A percentile compares a stretch with the other conserved stretches of the same genome.
Evolutionary conservation across 2,888 invertebrate genomes (phyloP).

Genomic region (Clistopyga incitator): DNA sequence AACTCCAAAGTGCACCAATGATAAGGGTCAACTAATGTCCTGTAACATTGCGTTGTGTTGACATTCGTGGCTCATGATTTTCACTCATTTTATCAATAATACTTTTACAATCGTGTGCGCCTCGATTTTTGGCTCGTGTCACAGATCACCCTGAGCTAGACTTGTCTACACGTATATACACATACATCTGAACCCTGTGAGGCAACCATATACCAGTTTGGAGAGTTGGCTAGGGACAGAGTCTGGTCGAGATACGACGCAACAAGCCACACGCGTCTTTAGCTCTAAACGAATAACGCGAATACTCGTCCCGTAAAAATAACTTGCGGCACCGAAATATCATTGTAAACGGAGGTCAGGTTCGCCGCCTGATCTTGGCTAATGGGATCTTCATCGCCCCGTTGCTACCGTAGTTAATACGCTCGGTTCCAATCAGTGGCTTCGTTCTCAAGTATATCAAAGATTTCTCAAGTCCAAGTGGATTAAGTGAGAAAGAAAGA

Average conservation of each 20-base stretch:
- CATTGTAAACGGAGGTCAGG: constrained; percentile 55
- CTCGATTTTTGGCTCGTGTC: constrained; percentile 61
- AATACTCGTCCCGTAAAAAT: constrained; percentile 52
- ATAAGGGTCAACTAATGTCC: not conserved
- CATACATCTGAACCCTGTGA: not conserved
- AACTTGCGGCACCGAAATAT: constrained; percentile 38
- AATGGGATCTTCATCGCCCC: not conserved
- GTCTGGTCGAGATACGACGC: not conserved
- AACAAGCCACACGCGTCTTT: not conserved
- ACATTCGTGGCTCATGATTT: not conserved
- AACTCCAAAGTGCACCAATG: constrained; percentile 58
- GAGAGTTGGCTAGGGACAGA: constrained; percentile 20
- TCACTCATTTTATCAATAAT: not conserved
- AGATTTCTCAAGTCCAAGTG: not conserved
- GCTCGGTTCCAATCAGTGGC: not conserved
- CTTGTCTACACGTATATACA: not conserved
- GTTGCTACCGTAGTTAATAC: not conserved
- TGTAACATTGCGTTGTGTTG: not conserved
- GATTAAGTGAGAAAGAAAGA: not conserved
- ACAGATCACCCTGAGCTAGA: constrained; percentile 24
- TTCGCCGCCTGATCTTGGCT: constrained; percentile 10
- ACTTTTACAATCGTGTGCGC: constrained; percentile 30
- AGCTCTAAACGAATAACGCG: constrained; percentile 25
- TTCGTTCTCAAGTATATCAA: not conserved
- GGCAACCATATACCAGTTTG: constrained; percentile 6